Percentiles rank a stretch among this genome's conserved stretches.
Conservation (phyloP, 2,888 invertebrate genomes). For the Asteroscopus sphinx region DNA sequence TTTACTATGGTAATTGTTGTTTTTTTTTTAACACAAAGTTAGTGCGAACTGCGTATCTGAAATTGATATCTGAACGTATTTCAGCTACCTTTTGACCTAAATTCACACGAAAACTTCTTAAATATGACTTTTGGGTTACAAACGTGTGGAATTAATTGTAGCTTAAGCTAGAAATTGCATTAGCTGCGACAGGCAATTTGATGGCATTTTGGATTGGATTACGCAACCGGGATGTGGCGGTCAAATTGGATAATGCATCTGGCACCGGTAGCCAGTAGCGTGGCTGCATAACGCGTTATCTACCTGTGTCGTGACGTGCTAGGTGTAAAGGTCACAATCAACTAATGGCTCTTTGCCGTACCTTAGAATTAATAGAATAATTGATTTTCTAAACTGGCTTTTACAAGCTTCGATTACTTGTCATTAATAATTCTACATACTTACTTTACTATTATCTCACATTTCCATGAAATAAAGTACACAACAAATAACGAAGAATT, state of each 20-base stretch:
- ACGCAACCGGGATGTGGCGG: conserved; percentile 22
- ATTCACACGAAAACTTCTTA: no score
- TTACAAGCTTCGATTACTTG: no score
- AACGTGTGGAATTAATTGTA: conserved; percentile 12
- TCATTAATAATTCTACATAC: no score
- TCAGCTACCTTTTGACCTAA: no score
- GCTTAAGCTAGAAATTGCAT: conserved; percentile 3
- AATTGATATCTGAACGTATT: no score
- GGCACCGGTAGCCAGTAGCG: conserved; percentile 28
- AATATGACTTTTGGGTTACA: background rate
- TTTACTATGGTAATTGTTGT: no score
- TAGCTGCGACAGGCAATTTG: conserved; percentile 61
- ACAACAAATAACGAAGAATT: conserved; percentile 6
- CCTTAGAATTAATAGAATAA: conserved; percentile 13
- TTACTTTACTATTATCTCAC: background rate
- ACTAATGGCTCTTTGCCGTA: conserved; percentile 14
- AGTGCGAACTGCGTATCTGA: no score
- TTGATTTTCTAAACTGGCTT: conserved; percentile 6
- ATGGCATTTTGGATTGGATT: conserved; percentile 34
- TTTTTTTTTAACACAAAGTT: no score
- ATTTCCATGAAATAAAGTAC: conserved; percentile 7
- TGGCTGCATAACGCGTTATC: conserved; percentile 30
- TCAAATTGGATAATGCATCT: conserved; percentile 49
- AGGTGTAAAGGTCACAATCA: conserved; percentile 23
- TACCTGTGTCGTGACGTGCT: conserved; percentile 29